phyloP scores from a whole-genome alignment of 1,140 invertebrate species.

The Neelides sp. region DNA sequence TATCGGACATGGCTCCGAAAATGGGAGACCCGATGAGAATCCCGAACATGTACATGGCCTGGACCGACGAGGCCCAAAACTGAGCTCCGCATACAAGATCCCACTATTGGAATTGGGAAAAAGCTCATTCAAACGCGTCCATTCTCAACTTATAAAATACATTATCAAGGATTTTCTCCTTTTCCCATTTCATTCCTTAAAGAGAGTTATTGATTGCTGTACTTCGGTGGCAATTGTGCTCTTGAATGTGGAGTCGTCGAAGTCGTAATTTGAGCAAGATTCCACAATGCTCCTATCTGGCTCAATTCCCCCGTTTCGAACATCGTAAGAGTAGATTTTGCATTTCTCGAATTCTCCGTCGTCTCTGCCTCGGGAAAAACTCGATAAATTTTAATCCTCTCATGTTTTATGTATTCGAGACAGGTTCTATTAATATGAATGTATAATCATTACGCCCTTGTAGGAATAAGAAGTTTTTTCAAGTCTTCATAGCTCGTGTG shows the following conservation, averaged over 20 bases:
- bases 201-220: constrained; percentile 3
- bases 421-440: background rate
- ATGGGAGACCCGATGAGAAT: constrained; percentile 26
- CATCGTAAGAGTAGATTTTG: background rate
- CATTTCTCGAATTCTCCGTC: constrained; percentile 20
- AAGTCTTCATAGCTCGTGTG: constrained; percentile 7
- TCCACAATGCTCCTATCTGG: constrained; percentile 4
- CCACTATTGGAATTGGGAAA: constrained; percentile 17
- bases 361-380: background rate
- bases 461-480: constrained; percentile 24
- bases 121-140: constrained; percentile 2
- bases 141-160: background rate
- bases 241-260: constrained; percentile 21
- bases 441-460: background rate
- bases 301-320: background rate
- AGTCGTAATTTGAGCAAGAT: constrained; percentile 13
- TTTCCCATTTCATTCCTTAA: too few species aligned
- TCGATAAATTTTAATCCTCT: constrained; percentile 5
- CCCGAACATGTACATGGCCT: constrained; percentile 31
- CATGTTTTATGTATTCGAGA: background rate
- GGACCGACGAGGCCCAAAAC: constrained; percentile 21
- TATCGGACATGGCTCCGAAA: constrained; percentile 29
- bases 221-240: constrained; percentile 27
- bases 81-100: constrained; percentile 24
- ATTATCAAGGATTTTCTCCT: background rate